A percentile compares a stretch with the other conserved stretches of the same genome.
phyloP scores from a whole-genome alignment of 2,113 vertebrate genomes.

The Morone saxatilis region DNA sequence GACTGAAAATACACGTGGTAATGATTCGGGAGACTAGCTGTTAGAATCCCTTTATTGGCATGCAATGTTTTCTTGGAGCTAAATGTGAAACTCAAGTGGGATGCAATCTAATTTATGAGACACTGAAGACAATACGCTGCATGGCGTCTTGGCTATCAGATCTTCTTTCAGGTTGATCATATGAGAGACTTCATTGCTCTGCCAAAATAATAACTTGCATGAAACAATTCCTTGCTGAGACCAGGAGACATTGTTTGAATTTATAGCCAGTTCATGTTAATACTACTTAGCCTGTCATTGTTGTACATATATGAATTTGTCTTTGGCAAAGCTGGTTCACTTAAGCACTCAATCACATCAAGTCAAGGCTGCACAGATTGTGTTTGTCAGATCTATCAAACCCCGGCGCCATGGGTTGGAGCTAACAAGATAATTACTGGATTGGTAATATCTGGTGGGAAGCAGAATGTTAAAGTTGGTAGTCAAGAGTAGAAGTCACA shows the following conservation, averaged over 20 bases:
- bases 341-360: slow-evolving; percentile 2
- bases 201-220: background rate
- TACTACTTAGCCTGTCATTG: background rate
- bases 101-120: slow-evolving; percentile 1
- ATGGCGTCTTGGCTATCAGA: background rate
- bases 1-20: background rate
- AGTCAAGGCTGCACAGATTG: background rate
- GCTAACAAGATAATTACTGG: slow-evolving; percentile 11
- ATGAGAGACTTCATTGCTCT: background rate
- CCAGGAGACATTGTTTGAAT: background rate
- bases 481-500: slow-evolving; percentile 11
- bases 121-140: background rate
- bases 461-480: slow-evolving; percentile 24
- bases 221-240: background rate
- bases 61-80: background rate
- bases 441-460: slow-evolving; percentile 5
- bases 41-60: background rate
- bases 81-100: background rate
- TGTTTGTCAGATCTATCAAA: slow-evolving; percentile 32
- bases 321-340: background rate
- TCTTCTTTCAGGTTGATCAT: background rate
- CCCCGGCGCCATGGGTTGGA: background rate
- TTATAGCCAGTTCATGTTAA: background rate
- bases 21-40: background rate
- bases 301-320: background rate